phyloP scores from a whole-genome alignment of 2,888 invertebrate genomes.

The Melanophora roralis region DNA sequence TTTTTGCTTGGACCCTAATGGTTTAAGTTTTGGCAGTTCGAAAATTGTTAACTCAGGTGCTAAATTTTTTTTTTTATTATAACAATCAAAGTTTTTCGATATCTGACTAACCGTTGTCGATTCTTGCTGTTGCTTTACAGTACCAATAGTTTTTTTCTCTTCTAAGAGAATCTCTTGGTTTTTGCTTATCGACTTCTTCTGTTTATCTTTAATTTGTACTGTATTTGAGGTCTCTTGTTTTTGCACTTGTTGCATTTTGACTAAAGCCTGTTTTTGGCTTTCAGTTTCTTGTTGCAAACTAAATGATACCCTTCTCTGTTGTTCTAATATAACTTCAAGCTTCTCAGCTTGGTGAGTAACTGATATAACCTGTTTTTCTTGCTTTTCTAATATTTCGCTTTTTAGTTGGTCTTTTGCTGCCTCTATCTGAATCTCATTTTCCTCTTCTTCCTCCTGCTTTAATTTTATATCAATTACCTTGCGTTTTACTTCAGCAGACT shows the following conservation, averaged over 20 bases:
- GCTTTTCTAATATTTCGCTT: too few relatives aligned
- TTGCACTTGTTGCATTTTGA: not conserved
- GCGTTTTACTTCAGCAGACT: slow-evolving; percentile 76
- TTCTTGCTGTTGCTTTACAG: slow-evolving; percentile 14
- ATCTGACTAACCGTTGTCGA: slow-evolving; percentile 37
- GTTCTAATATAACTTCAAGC: slow-evolving; percentile 39
- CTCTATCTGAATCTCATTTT: slow-evolving; percentile 26
- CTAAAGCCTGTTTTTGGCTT: not conserved
- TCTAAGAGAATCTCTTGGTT: slow-evolving; percentile 11
- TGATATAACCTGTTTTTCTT: slow-evolving; percentile 10
- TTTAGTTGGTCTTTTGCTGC: not conserved
- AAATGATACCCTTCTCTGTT: slow-evolving; percentile 53
- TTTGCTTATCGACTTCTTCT: slow-evolving; percentile 17
- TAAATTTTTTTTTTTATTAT: slow-evolving; percentile 16
- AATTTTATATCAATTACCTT: slow-evolving; percentile 78
- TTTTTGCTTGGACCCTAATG: slow-evolving; percentile 38
- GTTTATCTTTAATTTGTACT: slow-evolving; percentile 4
- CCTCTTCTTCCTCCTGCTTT: slow-evolving; percentile 4
- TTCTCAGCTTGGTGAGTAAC: slow-evolving; percentile 12
- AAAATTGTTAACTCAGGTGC: slow-evolving; percentile 42
- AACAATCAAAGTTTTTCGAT: not conserved
- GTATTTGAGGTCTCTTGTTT: not conserved
- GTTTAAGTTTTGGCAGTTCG: slow-evolving; percentile 61
- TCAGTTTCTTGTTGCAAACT: slow-evolving; percentile 43
- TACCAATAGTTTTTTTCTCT: slow-evolving; percentile 14